phyloP scores from a whole-genome alignment of 2,797 vertebrate genomes.

The Hydrolagus colliei region DNA sequence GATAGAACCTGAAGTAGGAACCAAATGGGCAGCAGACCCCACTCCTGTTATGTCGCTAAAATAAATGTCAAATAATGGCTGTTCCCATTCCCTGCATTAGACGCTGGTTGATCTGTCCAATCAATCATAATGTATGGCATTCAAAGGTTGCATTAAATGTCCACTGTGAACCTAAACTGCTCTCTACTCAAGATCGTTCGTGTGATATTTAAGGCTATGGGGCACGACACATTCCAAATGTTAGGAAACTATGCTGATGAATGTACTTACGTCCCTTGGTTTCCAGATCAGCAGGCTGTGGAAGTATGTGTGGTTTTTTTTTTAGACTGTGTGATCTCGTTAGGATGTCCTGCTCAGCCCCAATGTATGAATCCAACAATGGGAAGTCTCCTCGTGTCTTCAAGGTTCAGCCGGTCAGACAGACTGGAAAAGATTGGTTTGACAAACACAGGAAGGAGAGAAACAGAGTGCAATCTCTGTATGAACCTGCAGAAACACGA shows the following conservation, averaged over 20 bases:
- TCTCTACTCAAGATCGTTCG: not conserved
- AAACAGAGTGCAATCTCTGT: not conserved
- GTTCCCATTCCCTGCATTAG: not conserved
- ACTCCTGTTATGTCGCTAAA: not conserved
- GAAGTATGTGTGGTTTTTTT: not conserved
- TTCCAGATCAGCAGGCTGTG: too few relatives aligned
- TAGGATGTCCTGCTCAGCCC: slow-evolving; percentile 8
- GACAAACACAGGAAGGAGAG: not conserved
- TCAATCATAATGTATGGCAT: not conserved
- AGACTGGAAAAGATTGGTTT: not conserved
- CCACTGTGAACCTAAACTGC: not conserved
- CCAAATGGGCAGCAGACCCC: too few relatives aligned
- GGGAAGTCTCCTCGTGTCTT: not conserved
- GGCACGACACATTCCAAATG: too few relatives aligned
- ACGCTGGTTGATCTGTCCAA: not conserved
- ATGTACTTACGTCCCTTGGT: too few relatives aligned
- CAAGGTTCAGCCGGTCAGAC: not conserved
- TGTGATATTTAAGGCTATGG: not conserved
- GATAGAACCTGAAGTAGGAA: too few relatives aligned
- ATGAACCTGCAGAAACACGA: too few relatives aligned
- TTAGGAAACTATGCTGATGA: too few relatives aligned
- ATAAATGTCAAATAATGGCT: not conserved
- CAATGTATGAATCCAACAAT: not conserved
- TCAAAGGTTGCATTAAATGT: not conserved
- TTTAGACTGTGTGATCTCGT: not conserved